Base-by-base conservation (phyloP, 1,140 invertebrate genomes). In the Pissodes strobi region DNA sequence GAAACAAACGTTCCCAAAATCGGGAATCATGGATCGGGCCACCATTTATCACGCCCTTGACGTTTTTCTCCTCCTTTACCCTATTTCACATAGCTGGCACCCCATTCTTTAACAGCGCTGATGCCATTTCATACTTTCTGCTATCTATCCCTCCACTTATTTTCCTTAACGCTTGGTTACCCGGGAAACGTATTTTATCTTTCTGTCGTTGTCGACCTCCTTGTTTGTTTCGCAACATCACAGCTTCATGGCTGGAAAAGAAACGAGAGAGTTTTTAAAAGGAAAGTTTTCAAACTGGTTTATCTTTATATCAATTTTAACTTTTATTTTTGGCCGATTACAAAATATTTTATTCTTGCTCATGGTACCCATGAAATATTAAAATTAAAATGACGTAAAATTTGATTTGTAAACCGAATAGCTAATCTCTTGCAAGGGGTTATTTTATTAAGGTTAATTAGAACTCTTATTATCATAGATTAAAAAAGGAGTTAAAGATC, bases 201-300 rank as follows among this genome's bases (percentile, higher is more conserved):
- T 63, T 63, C 60, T 63, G 49, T 63, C 60, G 60, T 63, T 63
- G 55, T 93, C 93, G 17, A 93, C 92, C 17, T 94, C 91, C 81
- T 92, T 90, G 85, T 90, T 92, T 53, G 60, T 56, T 37, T 55
- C 41, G 41, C 49, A 48, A 63, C 52, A 56, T 56, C 49, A 55
- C 60, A 45, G 59, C 48, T 61, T 39, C 45, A 52, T 53, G 25
- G 51, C 51, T 41, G 25, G 25, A 27, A 27, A 27, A 9, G 25
- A 27, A 27, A 27, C 25, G 25, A 9, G 25, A 27, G 25, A 27
- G 9, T 5, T 27, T 27, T 27, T 27, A 27, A 5, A 27, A 27
- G 25, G 25, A 27, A 27, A 27, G 4, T 27, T 27, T 27, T 27
- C 25, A 9, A 9, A 9, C 25, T 9, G 25, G 4, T 27, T 27